Conservation (phyloP, 2,888 invertebrate genomes). For the Laspeyria flexula region DNA sequence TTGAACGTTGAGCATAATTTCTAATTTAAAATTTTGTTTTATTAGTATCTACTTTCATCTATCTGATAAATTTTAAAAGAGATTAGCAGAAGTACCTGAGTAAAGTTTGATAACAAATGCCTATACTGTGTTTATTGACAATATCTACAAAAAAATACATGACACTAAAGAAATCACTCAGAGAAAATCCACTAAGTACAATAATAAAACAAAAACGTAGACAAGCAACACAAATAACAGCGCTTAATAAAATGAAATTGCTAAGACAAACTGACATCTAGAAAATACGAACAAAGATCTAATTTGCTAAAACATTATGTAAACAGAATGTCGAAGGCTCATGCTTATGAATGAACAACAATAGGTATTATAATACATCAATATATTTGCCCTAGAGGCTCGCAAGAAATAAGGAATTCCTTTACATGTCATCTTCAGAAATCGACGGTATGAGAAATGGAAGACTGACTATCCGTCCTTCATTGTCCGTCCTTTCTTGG, state of each 20-base stretch:
- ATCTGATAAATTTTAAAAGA: too few species aligned
- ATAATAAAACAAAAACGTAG: background rate
- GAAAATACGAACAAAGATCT: constrained; percentile 2
- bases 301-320: constrained; percentile 7
- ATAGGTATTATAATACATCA: constrained; percentile 12
- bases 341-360: constrained; percentile 13
- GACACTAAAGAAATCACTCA: too few species aligned
- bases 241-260: constrained; percentile 3
- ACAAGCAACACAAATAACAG: background rate
- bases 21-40: too few species aligned
- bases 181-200: background rate
- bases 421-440: constrained; percentile 37
- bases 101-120: too few species aligned
- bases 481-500: constrained; percentile 31
- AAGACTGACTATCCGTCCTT: constrained; percentile 17
- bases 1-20: too few species aligned
- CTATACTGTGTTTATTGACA: too few species aligned
- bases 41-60: too few species aligned
- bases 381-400: constrained; percentile 6
- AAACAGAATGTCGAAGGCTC: constrained; percentile 11
- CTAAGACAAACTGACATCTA: background rate
- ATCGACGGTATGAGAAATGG: constrained; percentile 25
- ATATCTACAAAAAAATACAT: too few species aligned
- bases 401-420: constrained; percentile 25
- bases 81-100: too few species aligned